phyloP scores from a whole-genome alignment of 2,888 invertebrate genomes.

The Eumerus sabulonum region DNA sequence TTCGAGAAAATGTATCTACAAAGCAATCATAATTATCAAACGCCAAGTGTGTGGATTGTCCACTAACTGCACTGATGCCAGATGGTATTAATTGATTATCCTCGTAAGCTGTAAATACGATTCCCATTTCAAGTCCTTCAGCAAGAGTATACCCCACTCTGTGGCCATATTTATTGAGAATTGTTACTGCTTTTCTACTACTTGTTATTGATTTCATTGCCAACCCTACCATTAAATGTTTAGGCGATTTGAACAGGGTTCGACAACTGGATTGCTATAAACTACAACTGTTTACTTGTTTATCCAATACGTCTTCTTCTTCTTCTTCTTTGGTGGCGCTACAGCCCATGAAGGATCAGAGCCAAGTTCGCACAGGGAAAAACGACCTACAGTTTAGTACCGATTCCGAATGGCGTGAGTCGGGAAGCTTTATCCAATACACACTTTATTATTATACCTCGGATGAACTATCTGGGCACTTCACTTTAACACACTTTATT shows the following conservation, averaged over 20 bases:
- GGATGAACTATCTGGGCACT: too few relatives aligned
- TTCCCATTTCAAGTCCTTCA: constrained; percentile 45
- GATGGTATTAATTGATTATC: constrained; percentile 15
- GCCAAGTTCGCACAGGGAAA: too few relatives aligned
- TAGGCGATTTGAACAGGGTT: constrained; percentile 12
- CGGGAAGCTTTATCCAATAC: too few relatives aligned
- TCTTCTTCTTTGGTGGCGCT: too few relatives aligned
- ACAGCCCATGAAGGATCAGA: too few relatives aligned
- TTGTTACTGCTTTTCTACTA: constrained; percentile 14
- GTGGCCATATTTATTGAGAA: constrained; percentile 31
- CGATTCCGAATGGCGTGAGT: too few relatives aligned
- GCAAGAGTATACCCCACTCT: constrained; percentile 25
- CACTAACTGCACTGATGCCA: constrained; percentile 10
- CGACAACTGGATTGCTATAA: too few relatives aligned
- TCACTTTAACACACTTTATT: too few relatives aligned
- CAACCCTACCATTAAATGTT: constrained; percentile 13
- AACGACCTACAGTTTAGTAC: too few relatives aligned
- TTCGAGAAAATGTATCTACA: constrained; percentile 15
- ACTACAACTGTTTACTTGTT: too few relatives aligned
- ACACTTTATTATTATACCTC: too few relatives aligned
- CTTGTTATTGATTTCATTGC: constrained; percentile 36
- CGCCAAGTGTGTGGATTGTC: constrained; percentile 4
- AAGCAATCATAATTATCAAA: constrained; percentile 31
- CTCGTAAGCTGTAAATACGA: constrained; percentile 8
- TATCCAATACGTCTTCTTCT: too few relatives aligned